These are phyloP conservation scores for Blastobasis adustella DNA, from an alignment of 2,888 invertebrate genomes.

Conservation along the genomic window DNA sequence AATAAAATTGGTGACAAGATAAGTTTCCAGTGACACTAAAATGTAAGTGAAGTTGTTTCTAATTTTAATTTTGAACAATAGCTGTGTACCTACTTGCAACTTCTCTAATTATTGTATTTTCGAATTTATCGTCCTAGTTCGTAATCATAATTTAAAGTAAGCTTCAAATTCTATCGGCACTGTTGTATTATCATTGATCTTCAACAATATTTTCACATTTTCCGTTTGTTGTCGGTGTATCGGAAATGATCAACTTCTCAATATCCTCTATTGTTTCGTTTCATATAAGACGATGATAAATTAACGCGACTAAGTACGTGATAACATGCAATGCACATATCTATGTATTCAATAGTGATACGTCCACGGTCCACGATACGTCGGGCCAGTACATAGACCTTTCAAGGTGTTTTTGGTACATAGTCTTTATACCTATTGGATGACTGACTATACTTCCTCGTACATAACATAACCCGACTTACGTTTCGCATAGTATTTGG, in stretches of 20 bases:
- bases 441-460: slow-evolving; percentile 26
- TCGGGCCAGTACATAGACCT: slow-evolving; percentile 28
- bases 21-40: slow-evolving; percentile 28
- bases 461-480: slow-evolving; percentile 11
- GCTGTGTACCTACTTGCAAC: slow-evolving; percentile 26
- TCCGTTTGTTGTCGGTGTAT: no score
- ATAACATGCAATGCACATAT: slow-evolving; percentile 27
- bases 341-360: slow-evolving; percentile 14
- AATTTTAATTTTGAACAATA: slow-evolving; percentile 23
- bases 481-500: slow-evolving; percentile 1
- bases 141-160: no score
- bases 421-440: not conserved
- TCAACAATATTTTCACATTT: no score
- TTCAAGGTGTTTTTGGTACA: slow-evolving; percentile 36
- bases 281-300: slow-evolving; percentile 21
- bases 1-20: slow-evolving; percentile 21
- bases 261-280: slow-evolving; percentile 20
- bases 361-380: no score
- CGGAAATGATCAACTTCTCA: not conserved
- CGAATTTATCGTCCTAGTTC: slow-evolving; percentile 7
- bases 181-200: no score
- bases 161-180: no score
- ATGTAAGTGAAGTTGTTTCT: slow-evolving; percentile 45
- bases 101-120: slow-evolving; percentile 32
- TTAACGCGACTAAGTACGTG: slow-evolving; percentile 24